Evolutionary conservation across 2,113 vertebrate species (phyloP), one percentile per base, ranked within the genome.

Genomic region (Onychostruthus taczanowskii): DNA sequence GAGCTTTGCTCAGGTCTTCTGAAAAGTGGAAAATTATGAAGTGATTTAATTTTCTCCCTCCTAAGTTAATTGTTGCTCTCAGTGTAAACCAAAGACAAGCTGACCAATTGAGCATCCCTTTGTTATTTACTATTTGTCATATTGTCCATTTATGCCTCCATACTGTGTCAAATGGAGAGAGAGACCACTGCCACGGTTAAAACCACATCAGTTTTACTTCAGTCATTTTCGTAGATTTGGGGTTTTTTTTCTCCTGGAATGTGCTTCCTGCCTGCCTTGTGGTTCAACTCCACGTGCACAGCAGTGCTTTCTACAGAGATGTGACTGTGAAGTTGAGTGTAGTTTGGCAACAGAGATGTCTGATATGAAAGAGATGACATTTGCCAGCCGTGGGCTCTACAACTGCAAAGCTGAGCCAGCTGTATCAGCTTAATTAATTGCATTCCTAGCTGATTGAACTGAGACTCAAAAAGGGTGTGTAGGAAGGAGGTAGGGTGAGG

Each of bases 391-490:
- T n/a, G 47, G 61, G 82, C 92, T 66, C 72, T 69, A 69, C 79
- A 94, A 55, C 30, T 80, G 70, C 53, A 77, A 83, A 83, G 59
- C 90, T 90, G 87, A 96, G 89, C 59, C 91, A 93, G 78, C 84
- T 80, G 1, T 59, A 93, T 91, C 49, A 76, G 59, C 78, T 82
- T 93, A 86, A 94, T 93, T 88, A 93, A 86, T 92, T 86, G 63
- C 43, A 43, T 74, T 87, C 55, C 55, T 82, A 84, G 63, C 82
- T 83, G 59, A 53, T 33, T 90, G 64, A 69, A 50, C 47, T 86
- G 72, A 75, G 35, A 46, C 55, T 93, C 64, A 77, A 44, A 89
- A 88, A 80, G n/a, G 26, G 50, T 82, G 33, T 53, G 49, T 84
- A 77, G 76, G 78, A 85, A 82, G 75, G 78, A 94, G 58, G 27